phyloP scores from a whole-genome alignment of 2,888 invertebrate genomes.

The Euspilapteryx auroguttella region DNA sequence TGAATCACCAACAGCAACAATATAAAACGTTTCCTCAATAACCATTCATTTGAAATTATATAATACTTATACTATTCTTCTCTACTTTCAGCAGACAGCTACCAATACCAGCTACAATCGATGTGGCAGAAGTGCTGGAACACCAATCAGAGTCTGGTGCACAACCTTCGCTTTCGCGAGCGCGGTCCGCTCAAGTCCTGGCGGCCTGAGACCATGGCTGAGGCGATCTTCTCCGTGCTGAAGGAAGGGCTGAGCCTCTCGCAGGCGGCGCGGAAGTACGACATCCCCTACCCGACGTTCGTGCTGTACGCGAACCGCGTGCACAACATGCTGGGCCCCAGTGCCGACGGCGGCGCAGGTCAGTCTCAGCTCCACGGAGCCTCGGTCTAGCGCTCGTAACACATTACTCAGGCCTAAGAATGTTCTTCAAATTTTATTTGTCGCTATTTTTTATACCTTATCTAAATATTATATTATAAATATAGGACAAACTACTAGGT shows the following conservation, averaged over 20 bases:
- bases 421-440: too few relatives aligned
- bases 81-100: slow-evolving; percentile 80
- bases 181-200: slow-evolving; percentile 91
- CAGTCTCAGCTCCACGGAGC: slow-evolving; percentile 23
- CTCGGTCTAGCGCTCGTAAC: too few relatives aligned
- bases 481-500: too few relatives aligned
- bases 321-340: slow-evolving; percentile 92
- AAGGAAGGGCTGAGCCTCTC: slow-evolving; percentile 88
- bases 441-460: too few relatives aligned
- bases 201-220: slow-evolving; percentile 94
- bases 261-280: slow-evolving; percentile 91
- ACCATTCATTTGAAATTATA: too few relatives aligned
- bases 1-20: too few relatives aligned
- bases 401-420: too few relatives aligned
- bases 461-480: too few relatives aligned
- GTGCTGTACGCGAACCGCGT: slow-evolving; percentile 91
- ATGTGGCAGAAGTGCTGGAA: slow-evolving; percentile 98
- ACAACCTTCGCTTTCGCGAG: slow-evolving; percentile 88
- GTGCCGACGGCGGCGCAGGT: slow-evolving; percentile 89
- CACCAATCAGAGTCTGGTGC: slow-evolving; percentile 88
- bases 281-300: slow-evolving; percentile 93
- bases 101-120: slow-evolving; percentile 92
- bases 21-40: too few relatives aligned
- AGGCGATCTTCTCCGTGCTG: slow-evolving; percentile 89
- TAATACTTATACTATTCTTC: slow-evolving; percentile 16